A percentile compares a stretch with the other conserved stretches of the same genome.
These are phyloP conservation scores for Cirrhinus mrigala DNA, from an alignment of 2,797 vertebrate species.

Conservation along the genomic window DNA sequence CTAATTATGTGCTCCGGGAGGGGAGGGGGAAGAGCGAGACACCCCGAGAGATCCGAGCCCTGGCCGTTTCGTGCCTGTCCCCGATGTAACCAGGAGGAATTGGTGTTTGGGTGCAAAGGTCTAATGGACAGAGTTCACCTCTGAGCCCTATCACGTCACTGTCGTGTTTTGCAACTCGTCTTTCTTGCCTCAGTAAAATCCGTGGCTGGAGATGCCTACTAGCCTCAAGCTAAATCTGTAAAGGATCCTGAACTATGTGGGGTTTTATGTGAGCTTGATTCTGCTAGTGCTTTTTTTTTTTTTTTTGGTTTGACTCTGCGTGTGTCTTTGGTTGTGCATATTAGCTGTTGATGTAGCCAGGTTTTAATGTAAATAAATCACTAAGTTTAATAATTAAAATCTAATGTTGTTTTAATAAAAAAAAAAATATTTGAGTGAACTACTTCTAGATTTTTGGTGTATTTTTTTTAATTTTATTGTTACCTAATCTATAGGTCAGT, in stretches of 20 bases:
- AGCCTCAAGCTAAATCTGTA: slow-evolving; percentile 1
- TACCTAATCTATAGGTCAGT: no score
- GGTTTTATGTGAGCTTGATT: not conserved
- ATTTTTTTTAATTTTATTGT: no score
- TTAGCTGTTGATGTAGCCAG: not conserved
- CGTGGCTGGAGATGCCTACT: not conserved
- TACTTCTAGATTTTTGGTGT: no score
- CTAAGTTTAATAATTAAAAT: not conserved
- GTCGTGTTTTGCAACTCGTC: not conserved
- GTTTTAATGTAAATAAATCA: not conserved
- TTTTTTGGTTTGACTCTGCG: not conserved
- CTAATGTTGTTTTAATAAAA: not conserved
- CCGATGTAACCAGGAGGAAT: slow-evolving; percentile 35
- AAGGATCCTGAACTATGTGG: not conserved
- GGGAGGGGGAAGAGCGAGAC: slow-evolving; percentile 35
- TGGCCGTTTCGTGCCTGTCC: slow-evolving; percentile 24
- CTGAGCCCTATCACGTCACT: slow-evolving; percentile 7
- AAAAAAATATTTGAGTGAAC: no score
- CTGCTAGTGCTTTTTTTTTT: not conserved
- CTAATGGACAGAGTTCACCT: slow-evolving; percentile 46
- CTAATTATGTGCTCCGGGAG: slow-evolving; percentile 78
- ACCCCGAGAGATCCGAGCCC: slow-evolving; percentile 38
- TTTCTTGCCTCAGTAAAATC: slow-evolving; percentile 25
- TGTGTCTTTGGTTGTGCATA: not conserved
- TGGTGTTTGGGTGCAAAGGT: slow-evolving; percentile 43